A percentile compares a stretch with the other conserved stretches of the same genome.
phyloP scores from a whole-genome alignment of 2,888 invertebrate species.

The Lasiommata megera region DNA sequence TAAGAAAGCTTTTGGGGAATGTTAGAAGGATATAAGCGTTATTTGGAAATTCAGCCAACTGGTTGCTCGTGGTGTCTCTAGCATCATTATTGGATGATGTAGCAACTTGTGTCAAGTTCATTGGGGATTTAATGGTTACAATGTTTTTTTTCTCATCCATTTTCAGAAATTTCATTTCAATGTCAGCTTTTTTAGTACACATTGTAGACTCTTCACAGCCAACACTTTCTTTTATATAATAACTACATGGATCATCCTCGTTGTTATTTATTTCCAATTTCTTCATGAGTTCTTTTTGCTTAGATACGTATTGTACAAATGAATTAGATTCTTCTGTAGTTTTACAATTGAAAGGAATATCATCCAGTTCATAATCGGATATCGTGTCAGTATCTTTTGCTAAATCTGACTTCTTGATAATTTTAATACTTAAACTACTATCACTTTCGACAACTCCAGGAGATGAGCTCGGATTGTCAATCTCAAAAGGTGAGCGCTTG shows the following conservation, averaged over 20 bases:
- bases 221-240: background rate
- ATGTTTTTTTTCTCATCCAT: background rate
- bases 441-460: background rate
- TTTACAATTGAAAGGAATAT: conserved; percentile 7
- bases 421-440: background rate
- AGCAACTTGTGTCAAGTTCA: background rate
- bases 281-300: conserved; percentile 22
- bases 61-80: conserved; percentile 20
- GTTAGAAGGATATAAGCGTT: conserved; percentile 63
- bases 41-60: conserved; percentile 51
- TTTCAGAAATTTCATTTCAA: background rate
- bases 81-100: background rate
- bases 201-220: background rate
- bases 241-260: background rate
- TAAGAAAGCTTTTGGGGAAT: conserved; percentile 52
- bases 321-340: conserved; percentile 4
- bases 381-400: conserved; percentile 3
- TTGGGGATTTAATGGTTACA: background rate
- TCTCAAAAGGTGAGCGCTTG: background rate
- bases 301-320: conserved; percentile 19
- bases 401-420: background rate
- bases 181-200: background rate
- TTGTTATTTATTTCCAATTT: conserved; percentile 20
- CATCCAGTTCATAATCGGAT: conserved; percentile 14
- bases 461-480: background rate